Evolutionary conservation across 2,113 vertebrate species (phyloP), one percentile per base, ranked within the genome.

Genomic region (Herpailurus yagouaroundi): DNA sequence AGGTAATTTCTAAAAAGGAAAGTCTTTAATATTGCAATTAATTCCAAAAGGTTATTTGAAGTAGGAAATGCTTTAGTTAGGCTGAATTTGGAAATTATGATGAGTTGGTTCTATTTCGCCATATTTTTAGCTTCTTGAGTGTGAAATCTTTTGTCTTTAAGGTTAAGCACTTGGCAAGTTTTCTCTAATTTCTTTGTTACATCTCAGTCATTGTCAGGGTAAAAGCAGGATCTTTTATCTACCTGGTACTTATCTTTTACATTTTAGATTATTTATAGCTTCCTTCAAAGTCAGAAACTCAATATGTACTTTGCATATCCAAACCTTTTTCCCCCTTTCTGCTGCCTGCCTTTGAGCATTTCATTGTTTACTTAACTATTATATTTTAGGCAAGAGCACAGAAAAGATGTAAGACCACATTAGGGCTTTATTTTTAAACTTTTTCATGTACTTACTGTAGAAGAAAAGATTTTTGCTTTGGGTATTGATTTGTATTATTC

Each of bases 191-290:
- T 95, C 73, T 94, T 96, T 92, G 71, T 95, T 96, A 77, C 73
- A 88, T 94, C 33, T 96, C 73, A 96, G 63, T 96, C 80, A 96
- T 96, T 98, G 90, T 96, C 71, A 97, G 66, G 45, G 8, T 97
- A 92, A 92, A 57, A 94, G 63, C 4, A 0, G 19, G 55, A 81
- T 96, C 93, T 96, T 97, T 97, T 97, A 81, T 97, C 88, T 95
- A 60, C 45, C 66, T 93, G 91, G 33, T 96, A 68, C 55, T 94
- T 95, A 86, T 86, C 57, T 93, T 95, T 82, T 91, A 69, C 50
- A 45, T 96, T 95, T 89, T 96, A 81, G 79, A 93, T 94, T 97
- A 97, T 97, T 98, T 97, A 96, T 98, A 95, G 52, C 86, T 89
- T 89, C 60, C n/a, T 83, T 96, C 21, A 94, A 84, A 97, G 73